Evolutionary conservation across 2,888 invertebrate genomes (phyloP), one percentile per base, ranked within the genome.

Genomic region (Tenthredo amoena): DNA sequence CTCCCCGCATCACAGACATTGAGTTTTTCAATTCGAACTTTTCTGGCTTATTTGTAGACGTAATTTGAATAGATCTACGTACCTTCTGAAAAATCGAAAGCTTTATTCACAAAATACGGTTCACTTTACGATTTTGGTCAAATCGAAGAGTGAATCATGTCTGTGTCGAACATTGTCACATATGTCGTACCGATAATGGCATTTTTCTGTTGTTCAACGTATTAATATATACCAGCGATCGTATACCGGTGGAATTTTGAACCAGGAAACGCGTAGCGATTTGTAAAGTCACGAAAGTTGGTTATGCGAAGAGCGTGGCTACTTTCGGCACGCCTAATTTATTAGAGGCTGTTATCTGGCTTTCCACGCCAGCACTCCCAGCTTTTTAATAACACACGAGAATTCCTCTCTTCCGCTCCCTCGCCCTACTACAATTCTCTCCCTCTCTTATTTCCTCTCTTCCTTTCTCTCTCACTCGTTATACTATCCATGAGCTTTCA

Each of bases 341-440:
- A 83, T 83, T 71, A 83, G 68, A 47, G 47, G 83, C 68, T 83
- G 83, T 83, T 83, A 76, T 84, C 84, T 84, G 40, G 55, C 84
- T 84, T 74, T 47, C 65, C 34, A 31, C 77, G 15, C 77, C 77
- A 47, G 68, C 84, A 68, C 47, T 83, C 84, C 76, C 62, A 31
- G 84, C 65, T 77, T 77, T 85, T 85, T 85, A 77, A 77, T 77
- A 77, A 76, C 77, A 85, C 84, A 83, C 83, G 68, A 68, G 68
- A 71, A 50, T 71, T 71, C 47, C 68, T 83, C 83, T 50, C 88
- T 87, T 87, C 87, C 83, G 85, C 87, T 86, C 82, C 85, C 87
- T 85, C 31, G 65, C 71, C 85, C 83, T 76, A 84, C 58, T 84
- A 26, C 71, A 62, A 85, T 84, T 77, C 79, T 68, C 72, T 76